A percentile compares a stretch with the other conserved stretches of the same genome.
These are phyloP conservation scores for Tragelaphus strepsiceros DNA, from an alignment of 2,113 vertebrate genomes.

Conservation along the genomic window DNA sequence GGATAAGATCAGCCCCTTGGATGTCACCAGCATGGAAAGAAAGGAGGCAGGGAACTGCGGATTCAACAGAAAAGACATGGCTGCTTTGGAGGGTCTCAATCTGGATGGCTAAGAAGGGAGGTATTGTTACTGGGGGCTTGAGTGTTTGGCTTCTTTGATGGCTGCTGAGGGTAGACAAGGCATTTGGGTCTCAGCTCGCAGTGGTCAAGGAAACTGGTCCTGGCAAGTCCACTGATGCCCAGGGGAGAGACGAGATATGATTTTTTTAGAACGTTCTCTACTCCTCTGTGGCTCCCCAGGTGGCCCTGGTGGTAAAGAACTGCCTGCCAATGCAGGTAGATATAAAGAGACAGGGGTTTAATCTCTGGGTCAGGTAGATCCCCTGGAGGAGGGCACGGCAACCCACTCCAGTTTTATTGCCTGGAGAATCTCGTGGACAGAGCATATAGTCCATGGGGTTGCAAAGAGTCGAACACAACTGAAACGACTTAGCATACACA, in stretches of 20 bases:
- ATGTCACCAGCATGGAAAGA: not conserved
- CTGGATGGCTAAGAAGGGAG: not conserved
- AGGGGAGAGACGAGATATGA: not conserved
- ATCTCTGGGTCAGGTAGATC: not conserved
- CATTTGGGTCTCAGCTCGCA: fast-evolving
- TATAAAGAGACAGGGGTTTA: not conserved
- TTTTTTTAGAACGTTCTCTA: too few species aligned
- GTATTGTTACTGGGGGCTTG: fast-evolving
- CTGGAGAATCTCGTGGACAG: not conserved
- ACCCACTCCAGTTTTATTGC: not conserved
- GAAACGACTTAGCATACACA: not conserved
- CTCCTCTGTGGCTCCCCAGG: not conserved
- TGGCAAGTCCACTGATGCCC: not conserved
- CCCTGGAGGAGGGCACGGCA: not conserved
- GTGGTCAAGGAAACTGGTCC: not conserved
- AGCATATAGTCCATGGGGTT: not conserved
- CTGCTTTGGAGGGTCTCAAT: not conserved
- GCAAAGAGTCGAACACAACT: not conserved
- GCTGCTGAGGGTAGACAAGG: not conserved
- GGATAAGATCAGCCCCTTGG: not conserved
- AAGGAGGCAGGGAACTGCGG: not conserved
- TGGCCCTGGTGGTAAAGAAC: not conserved
- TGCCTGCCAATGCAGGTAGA: not conserved
- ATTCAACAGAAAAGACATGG: not conserved
- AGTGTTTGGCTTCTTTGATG: fast-evolving